Evolutionary conservation across 1,140 invertebrate genomes (phyloP).

Genomic region (Himalopsyche phryganea): DNA sequence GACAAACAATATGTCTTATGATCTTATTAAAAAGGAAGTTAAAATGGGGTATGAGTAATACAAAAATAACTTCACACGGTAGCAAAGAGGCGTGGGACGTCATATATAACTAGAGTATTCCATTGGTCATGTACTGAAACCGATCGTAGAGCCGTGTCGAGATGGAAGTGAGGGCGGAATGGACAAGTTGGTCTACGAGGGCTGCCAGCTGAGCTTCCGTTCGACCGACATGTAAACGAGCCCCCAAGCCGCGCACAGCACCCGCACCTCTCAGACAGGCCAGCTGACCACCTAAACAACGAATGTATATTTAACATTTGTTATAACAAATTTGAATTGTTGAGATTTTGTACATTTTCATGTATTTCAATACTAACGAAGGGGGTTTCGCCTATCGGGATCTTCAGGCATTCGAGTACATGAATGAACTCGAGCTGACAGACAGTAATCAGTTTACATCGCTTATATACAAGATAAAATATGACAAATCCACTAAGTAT

Average conservation of each 20-base stretch:
- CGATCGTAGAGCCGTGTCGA: conserved; percentile 98
- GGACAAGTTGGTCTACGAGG: conserved; percentile 89
- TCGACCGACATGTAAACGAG: conserved; percentile 89
- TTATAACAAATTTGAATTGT: no score
- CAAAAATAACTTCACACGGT: no score
- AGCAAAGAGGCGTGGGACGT: not conserved
- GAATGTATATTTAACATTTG: not conserved
- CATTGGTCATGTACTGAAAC: conserved; percentile 99
- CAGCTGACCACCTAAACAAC: conserved; percentile 81
- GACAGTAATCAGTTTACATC: no score
- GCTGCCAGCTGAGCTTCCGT: conserved; percentile 94
- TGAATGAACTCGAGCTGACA: no score
- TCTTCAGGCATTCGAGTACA: no score
- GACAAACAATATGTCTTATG: no score
- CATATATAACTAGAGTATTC: conserved; percentile 66
- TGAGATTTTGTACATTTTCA: no score
- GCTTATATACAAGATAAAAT: no score
- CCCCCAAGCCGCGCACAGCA: conserved; percentile 81
- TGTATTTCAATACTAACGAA: not conserved
- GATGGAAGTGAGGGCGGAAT: conserved; percentile 90
- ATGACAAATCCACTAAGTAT: no score
- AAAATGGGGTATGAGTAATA: no score
- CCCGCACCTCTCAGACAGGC: conserved; percentile 92
- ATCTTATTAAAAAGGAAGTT: no score
- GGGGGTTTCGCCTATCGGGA: not conserved